Evolutionary conservation across 2,113 vertebrate genomes (phyloP).

Genomic region (Bubalus kerabau): DNA sequence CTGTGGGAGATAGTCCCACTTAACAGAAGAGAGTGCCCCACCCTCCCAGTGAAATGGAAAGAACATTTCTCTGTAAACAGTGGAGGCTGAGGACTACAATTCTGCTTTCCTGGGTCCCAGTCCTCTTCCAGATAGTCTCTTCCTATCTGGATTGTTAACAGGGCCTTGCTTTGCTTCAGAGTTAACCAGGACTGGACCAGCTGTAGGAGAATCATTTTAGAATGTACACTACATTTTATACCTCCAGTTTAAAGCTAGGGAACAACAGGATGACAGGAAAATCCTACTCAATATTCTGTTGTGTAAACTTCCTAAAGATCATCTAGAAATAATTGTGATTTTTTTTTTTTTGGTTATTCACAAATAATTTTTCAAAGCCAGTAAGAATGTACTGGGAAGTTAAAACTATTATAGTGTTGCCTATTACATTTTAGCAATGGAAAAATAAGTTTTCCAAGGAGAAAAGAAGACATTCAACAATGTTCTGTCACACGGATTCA

Average conservation of each 20-base stretch:
- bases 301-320: not conserved
- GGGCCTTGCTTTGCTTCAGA: not conserved
- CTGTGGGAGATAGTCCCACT: too few relatives aligned
- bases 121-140: not conserved
- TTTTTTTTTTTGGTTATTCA: not conserved
- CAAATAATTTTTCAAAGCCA: not conserved
- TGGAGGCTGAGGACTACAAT: not conserved
- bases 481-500: not conserved
- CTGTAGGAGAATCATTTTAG: not conserved
- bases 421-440: not conserved
- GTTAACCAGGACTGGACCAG: not conserved
- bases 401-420: not conserved
- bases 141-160: not conserved
- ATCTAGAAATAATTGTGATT: not conserved
- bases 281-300: not conserved
- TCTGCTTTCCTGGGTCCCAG: not conserved
- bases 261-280: not conserved
- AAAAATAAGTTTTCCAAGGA: not conserved
- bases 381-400: not conserved
- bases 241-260: not conserved
- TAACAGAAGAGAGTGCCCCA: not conserved
- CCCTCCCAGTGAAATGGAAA: not conserved
- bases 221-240: not conserved
- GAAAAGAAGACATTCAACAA: not conserved
- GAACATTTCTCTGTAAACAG: not conserved